Evolutionary conservation across 2,888 invertebrate species (phyloP).

Genomic region (Lasioglossum oenotherae): DNA sequence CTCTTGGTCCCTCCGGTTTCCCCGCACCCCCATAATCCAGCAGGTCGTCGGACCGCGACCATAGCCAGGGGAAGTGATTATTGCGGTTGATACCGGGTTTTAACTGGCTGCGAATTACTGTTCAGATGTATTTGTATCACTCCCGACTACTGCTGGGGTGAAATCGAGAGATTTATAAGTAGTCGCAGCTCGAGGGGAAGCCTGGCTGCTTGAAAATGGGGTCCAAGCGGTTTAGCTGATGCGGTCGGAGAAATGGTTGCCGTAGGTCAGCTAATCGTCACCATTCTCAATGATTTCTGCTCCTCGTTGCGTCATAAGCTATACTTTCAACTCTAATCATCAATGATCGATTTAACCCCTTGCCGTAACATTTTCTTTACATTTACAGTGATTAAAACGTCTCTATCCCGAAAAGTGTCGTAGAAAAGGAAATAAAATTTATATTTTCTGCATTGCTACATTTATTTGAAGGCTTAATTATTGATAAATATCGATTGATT

Average conservation of each 20-base stretch:
- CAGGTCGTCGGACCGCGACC: slow-evolving; percentile 19
- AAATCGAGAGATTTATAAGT: not conserved
- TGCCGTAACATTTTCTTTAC: too few species aligned
- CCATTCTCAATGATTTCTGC: not conserved
- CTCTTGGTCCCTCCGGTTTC: slow-evolving; percentile 39
- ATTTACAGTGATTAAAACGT: too few species aligned
- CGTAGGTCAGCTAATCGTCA: slow-evolving; percentile 5
- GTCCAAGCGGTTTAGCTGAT: not conserved
- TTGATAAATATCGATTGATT: too few species aligned
- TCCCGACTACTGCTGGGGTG: not conserved
- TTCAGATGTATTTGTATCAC: slow-evolving; percentile 13
- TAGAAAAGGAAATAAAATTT: too few species aligned
- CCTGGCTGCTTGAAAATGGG: not conserved
- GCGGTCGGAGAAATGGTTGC: not conserved
- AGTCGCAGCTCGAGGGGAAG: not conserved
- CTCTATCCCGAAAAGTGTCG: too few species aligned
- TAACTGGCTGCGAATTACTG: slow-evolving; percentile 46
- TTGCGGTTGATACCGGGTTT: slow-evolving; percentile 47
- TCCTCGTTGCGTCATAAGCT: not conserved
- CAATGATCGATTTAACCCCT: too few species aligned
- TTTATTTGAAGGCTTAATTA: too few species aligned
- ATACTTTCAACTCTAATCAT: not conserved
- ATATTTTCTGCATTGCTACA: too few species aligned
- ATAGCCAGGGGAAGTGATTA: slow-evolving; percentile 49
- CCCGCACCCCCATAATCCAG: slow-evolving; percentile 42